Evolutionary conservation across 2,797 vertebrate genomes (phyloP), one percentile per base, ranked within the genome.

Genomic region (Diplodus puntazzo): DNA sequence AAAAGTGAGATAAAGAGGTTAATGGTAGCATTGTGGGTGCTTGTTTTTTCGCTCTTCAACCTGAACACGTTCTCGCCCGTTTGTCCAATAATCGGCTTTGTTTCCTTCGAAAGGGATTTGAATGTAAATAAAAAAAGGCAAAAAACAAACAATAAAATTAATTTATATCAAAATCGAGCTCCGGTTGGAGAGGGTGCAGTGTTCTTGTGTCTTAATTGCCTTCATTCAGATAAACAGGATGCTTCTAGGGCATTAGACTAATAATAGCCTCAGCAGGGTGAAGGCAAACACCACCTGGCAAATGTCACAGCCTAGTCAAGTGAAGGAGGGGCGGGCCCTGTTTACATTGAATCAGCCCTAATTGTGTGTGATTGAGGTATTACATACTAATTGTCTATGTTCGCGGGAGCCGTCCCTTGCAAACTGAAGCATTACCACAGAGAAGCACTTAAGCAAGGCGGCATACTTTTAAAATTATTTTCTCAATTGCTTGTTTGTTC

Each of bases 281-380:
- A 88, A 83, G 74, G 83, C 83, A 90, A 88, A 92, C 80, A 75
- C 86, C 92, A 92, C 88, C 92, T 94, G 94, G 92, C 85, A 92
- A 94, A 95, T 94, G 92, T 94, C 93, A 93, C 75, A 80, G 67
- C 52, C 68, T 59, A 92, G 93, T 94, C 89, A 92, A 92, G 82
- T 84, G 90, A 87, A 84, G 79, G 77, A 86, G 87, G 85, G 83
- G 79, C 82, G 84, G 72, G 64, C 73, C 25, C 5, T 89, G 89
- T 93, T 94, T 93, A 84, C 87, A 77, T 69, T 90, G 86, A 95
- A 93, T 92, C 85, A 85, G 86, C 74, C 13, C 63, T 94, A 95
- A 95, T 94, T 94, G 90, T 74, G 70, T 83, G 73, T 92, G 92
- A 95, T 94, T 93, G 89, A 93, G 87, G 85, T 89, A 92, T 92